phyloP scores from a whole-genome alignment of 2,797 vertebrate genomes.

The Mallotus villosus region DNA sequence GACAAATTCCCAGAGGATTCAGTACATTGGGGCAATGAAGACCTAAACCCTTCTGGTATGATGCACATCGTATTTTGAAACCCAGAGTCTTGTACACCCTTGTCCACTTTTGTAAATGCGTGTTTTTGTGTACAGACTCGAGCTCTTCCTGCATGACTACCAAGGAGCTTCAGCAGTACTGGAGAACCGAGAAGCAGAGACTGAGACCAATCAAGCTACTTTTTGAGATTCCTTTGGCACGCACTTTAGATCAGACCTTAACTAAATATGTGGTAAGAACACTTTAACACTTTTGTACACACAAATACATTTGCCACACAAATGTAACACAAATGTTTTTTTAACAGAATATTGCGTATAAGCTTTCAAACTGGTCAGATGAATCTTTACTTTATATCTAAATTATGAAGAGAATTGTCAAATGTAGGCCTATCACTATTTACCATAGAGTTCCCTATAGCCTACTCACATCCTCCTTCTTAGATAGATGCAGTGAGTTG shows the following conservation, averaged over 20 bases:
- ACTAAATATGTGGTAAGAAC: conserved; percentile 86
- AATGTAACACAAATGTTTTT: too few species aligned
- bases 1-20: background rate
- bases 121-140: conserved; percentile 33
- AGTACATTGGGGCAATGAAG: background rate
- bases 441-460: background rate
- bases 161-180: conserved; percentile 87
- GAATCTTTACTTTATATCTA: background rate
- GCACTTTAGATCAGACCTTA: conserved; percentile 70
- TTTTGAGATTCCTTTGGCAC: conserved; percentile 84
- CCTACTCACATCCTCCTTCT: background rate
- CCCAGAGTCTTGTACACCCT: background rate
- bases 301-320: too few species aligned
- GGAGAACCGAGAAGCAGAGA: conserved; percentile 74
- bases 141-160: conserved; percentile 84
- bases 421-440: background rate
- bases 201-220: conserved; percentile 77
- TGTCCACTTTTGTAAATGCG: background rate
- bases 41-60: background rate
- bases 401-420: background rate
- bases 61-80: too few species aligned
- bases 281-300: background rate
- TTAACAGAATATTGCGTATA: too few species aligned
- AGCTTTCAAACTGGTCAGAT: too few species aligned
- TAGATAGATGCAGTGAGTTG: background rate